These are phyloP conservation scores for Megalops cyprinoides DNA, from an alignment of 2,797 vertebrate genomes.

Conservation along the genomic window DNA sequence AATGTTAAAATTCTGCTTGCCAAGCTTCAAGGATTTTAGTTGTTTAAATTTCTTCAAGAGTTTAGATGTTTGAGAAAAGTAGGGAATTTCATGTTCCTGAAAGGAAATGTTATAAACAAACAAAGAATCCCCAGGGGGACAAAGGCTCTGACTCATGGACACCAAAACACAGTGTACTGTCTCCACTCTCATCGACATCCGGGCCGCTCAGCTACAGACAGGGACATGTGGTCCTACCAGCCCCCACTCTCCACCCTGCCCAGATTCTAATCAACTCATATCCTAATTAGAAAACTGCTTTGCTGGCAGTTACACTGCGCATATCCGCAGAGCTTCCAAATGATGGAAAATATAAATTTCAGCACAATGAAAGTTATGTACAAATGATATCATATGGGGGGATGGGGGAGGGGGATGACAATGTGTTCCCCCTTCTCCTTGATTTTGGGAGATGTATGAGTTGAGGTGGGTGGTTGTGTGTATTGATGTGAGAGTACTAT, in stretches of 20 bases:
- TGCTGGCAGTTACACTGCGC: not conserved
- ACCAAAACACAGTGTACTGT: not conserved
- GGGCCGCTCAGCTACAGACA: not conserved
- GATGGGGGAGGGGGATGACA: too few relatives aligned
- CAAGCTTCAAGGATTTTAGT: not conserved
- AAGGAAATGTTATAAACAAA: slow-evolving; percentile 1
- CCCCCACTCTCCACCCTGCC: too few relatives aligned
- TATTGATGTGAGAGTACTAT: too few relatives aligned
- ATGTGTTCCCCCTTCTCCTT: not conserved
- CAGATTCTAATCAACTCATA: too few relatives aligned
- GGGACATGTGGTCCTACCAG: not conserved
- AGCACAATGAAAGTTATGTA: not conserved
- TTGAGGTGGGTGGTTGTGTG: too few relatives aligned
- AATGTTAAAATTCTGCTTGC: too few relatives aligned
- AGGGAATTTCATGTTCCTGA: not conserved
- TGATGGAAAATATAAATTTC: not conserved
- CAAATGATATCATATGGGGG: not conserved
- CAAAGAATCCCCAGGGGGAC: not conserved
- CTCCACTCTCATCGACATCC: not conserved
- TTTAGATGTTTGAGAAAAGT: not conserved
- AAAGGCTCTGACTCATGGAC: not conserved
- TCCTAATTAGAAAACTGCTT: too few relatives aligned
- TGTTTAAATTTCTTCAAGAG: not conserved
- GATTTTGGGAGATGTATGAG: not conserved
- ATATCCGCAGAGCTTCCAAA: not conserved